These are phyloP conservation scores for Malurus cyaneus DNA, from an alignment of 2,113 vertebrate genomes.

Conservation along the genomic window DNA sequence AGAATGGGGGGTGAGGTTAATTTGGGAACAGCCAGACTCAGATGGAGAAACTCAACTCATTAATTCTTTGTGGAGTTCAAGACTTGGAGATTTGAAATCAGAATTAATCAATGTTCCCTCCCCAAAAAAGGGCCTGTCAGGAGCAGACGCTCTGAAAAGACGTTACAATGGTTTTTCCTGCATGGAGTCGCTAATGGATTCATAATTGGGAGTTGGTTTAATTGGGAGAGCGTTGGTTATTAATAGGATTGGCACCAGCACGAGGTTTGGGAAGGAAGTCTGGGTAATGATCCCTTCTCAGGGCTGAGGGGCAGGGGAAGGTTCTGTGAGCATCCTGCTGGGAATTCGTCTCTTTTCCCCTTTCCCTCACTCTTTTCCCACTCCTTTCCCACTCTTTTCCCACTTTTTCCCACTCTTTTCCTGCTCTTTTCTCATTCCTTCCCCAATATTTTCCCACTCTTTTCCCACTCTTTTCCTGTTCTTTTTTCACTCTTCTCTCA, in stretches of 20 bases:
- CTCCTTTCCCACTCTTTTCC: no score
- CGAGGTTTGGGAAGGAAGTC: not conserved
- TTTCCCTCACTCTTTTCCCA: not conserved
- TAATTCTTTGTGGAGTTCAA: conserved; percentile 29
- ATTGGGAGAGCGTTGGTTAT: not conserved
- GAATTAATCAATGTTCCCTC: not conserved
- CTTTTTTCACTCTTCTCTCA: not conserved
- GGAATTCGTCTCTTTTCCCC: not conserved
- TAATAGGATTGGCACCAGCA: conserved; percentile 7
- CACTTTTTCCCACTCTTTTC: no score
- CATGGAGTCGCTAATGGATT: conserved; percentile 37
- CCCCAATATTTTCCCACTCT: not conserved
- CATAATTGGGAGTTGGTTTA: conserved; percentile 12
- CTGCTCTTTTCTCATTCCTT: not conserved
- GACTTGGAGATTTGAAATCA: conserved; percentile 30
- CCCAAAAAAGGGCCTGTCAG: not conserved
- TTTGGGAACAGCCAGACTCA: not conserved
- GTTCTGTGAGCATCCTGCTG: not conserved
- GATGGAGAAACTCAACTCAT: not conserved
- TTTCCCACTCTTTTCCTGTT: not conserved
- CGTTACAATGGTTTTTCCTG: not conserved
- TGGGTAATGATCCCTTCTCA: not conserved
- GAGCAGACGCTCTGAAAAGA: not conserved
- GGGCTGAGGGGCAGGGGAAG: not conserved
- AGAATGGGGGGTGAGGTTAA: not conserved